These are phyloP conservation scores for Andrena haemorrhoa DNA, from an alignment of 2,888 invertebrate genomes.

Conservation along the genomic window DNA sequence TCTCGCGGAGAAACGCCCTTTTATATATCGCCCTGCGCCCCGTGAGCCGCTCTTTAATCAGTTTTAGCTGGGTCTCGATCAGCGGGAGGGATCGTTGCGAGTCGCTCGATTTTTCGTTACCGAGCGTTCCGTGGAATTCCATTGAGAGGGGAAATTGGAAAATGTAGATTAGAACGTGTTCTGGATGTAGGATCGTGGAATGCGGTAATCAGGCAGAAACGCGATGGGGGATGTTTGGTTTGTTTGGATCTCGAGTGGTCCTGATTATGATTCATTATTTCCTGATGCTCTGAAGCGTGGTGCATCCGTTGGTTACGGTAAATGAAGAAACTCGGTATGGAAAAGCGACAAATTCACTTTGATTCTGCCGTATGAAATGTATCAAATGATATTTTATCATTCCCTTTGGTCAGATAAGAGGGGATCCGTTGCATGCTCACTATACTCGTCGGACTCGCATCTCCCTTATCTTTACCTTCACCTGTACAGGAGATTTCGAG, in stretches of 20 bases:
- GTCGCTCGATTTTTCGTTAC: slow-evolving; percentile 67
- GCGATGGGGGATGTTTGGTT: slow-evolving; percentile 41
- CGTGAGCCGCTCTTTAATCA: slow-evolving; percentile 64
- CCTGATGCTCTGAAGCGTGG: neutral
- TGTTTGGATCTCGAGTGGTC: slow-evolving; percentile 19
- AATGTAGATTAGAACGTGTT: slow-evolving; percentile 71
- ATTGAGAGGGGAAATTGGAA: slow-evolving; percentile 63
- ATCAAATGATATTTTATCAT: too few species aligned
- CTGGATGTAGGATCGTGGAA: slow-evolving; percentile 56
- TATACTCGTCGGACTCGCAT: too few species aligned
- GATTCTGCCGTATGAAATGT: too few species aligned
- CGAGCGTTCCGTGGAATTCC: slow-evolving; percentile 26
- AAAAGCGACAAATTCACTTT: too few species aligned
- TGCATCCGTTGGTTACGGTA: neutral
- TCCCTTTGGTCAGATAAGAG: too few species aligned
- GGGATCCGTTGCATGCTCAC: too few species aligned
- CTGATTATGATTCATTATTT: neutral
- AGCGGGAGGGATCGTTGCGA: slow-evolving; percentile 59
- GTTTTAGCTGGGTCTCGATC: slow-evolving; percentile 57
- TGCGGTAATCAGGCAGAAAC: slow-evolving; percentile 46
- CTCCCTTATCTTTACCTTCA: too few species aligned
- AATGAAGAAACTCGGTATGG: too few species aligned
- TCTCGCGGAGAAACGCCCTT: slow-evolving; percentile 42
- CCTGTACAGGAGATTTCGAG: too few species aligned
- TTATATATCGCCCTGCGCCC: slow-evolving; percentile 11